Base-by-base conservation (phyloP, 1,140 invertebrate genomes). In the Papilio polyxenes region DNA sequence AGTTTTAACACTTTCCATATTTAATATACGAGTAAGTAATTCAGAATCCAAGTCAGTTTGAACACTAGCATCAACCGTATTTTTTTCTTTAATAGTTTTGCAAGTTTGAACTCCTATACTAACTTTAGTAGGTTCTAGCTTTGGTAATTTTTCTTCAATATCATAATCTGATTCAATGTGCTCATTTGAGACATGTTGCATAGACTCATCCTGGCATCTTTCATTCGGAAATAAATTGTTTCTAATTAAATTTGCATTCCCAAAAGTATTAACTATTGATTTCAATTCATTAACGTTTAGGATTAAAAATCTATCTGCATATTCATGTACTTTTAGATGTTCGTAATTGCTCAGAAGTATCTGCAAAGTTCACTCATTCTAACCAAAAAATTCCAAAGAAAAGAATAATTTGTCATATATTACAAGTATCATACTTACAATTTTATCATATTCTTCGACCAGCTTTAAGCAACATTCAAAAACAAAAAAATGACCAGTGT, bases 11-110 rank as follows among this genome's bases (percentile, higher is more conserved):
- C 23, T 72, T 72, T 72, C 31, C 0, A 23, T 72, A 15, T 72
- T 72, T 72, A 72, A 72, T 72, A 72, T 72, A 6, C 31, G 65
- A 72, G 23, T 72, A 15, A 72, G 3, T 40, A 72, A 15, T 72
- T 72, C 65, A 72, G 31, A 72, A 72, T 72, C 65, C 5, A 72
- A 72, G 11, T 72, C 31, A 3, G 65, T 72, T 72, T 72, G 65
- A 72, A 72, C 13, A 72, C 31, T 15, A 15, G 31, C 65, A 40
- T 72, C 65, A 13, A 72, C 65, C 0, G 65, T 72, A 72, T 72
- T 37, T 72, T 72, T 72, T 37, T 72, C 23, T 37, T 72, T 11
- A 15, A 72, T 37, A 15, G 0, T 4, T 15, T 72, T 72, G 65
- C 31, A 13, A 6, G 31, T 72, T 37, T 17, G 31, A 72, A 72